phyloP scores from a whole-genome alignment of 2,888 invertebrate genomes.

The Spicauda simplicius region DNA sequence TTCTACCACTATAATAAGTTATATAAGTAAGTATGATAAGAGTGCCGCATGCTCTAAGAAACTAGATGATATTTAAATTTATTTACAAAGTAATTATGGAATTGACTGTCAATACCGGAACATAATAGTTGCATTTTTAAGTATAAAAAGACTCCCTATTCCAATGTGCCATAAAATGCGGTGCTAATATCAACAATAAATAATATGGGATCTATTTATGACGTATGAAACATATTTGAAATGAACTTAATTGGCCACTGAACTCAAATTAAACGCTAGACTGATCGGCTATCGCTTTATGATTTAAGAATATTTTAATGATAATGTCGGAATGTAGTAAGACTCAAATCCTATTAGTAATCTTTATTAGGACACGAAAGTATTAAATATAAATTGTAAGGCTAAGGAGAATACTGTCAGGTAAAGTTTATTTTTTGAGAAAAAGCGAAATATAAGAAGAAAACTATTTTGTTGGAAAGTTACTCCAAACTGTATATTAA shows the following conservation, averaged over 20 bases:
- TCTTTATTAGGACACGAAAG: neutral
- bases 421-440: neutral
- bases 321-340: neutral
- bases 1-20: conserved; percentile 14
- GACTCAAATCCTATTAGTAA: neutral
- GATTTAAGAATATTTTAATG: conserved; percentile 1
- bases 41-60: conserved; percentile 11
- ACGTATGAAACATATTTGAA: neutral
- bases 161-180: conserved; percentile 30
- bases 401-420: neutral
- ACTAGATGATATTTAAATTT: too few species aligned
- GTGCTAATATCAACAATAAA: conserved; percentile 17
- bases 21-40: conserved; percentile 2
- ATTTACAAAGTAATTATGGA: conserved; percentile 16
- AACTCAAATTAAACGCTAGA: conserved; percentile 10
- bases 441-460: neutral
- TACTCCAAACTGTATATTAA: neutral
- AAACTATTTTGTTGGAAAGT: neutral
- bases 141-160: conserved; percentile 18
- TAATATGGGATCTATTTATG: neutral
- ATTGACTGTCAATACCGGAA: conserved; percentile 18
- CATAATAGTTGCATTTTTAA: conserved; percentile 16
- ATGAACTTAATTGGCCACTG: neutral
- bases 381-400: neutral
- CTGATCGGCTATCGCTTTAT: conserved; percentile 13